phyloP scores from a whole-genome alignment of 2,113 vertebrate genomes.

The Brachyhypopomus occidentalis region DNA sequence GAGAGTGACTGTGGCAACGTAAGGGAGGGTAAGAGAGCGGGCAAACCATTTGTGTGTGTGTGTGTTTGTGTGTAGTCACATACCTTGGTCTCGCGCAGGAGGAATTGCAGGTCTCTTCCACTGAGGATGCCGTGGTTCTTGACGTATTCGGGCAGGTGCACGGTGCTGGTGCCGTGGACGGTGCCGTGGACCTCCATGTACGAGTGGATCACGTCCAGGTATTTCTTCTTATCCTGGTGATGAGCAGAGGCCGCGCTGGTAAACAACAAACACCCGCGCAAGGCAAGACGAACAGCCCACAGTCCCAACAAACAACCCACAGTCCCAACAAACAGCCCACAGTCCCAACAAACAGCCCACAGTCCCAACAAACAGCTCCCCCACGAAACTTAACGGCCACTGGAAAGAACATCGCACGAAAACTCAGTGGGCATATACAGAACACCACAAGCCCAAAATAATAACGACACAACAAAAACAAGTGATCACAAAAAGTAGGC shows the following conservation, averaged over 20 bases:
- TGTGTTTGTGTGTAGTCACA: conserved; percentile 45
- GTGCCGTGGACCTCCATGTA: conserved; percentile 97
- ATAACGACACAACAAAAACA: background rate
- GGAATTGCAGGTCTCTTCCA: conserved; percentile 93
- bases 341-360: too few species aligned
- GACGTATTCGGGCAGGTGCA: conserved; percentile 91
- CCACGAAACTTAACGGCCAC: background rate
- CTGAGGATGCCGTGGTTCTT: conserved; percentile 98
- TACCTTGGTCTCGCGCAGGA: conserved; percentile 92
- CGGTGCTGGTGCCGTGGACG: conserved; percentile 89
- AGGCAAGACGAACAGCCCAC: too few species aligned
- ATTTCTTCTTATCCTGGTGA: conserved; percentile 89
- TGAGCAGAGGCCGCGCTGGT: background rate
- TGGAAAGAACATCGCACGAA: background rate
- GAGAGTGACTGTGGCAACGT: too few species aligned
- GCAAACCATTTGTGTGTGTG: too few species aligned
- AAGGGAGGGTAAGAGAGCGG: too few species aligned
- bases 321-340: too few species aligned
- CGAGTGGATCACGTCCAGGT: conserved; percentile 92
- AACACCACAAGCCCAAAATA: background rate
- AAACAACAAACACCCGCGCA: background rate
- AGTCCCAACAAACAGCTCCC: background rate
- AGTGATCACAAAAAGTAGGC: background rate
- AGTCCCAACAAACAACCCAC: too few species aligned
- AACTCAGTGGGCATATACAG: background rate